Conservation (phyloP, 1,140 invertebrate genomes). For the Calliopsis andreniformis region DNA sequence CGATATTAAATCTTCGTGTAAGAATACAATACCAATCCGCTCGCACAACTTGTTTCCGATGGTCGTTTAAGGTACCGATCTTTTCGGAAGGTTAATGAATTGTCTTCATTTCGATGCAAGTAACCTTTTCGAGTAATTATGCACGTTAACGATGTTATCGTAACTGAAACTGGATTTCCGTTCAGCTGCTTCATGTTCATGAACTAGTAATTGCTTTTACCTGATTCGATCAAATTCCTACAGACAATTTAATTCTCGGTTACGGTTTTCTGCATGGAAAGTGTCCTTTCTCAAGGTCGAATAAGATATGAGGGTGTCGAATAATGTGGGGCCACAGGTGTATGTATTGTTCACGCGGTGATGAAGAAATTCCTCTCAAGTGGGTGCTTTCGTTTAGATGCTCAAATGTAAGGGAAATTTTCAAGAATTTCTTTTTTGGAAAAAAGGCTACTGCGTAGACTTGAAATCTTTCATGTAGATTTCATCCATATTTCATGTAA, state of each 20-base stretch:
- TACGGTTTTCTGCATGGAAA: neutral
- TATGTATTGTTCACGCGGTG: too few species aligned
- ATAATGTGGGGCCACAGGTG: too few species aligned
- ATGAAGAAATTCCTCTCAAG: too few species aligned
- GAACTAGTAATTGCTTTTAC: conserved; percentile 1
- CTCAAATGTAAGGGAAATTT: too few species aligned
- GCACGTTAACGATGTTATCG: neutral
- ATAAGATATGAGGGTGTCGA: too few species aligned
- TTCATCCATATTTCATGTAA: too few species aligned
- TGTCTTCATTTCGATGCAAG: neutral
- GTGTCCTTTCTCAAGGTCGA: too few species aligned
- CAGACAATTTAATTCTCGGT: neutral
- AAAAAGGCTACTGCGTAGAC: too few species aligned
- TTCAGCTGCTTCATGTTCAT: neutral
- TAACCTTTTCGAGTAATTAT: neutral
- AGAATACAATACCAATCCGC: neutral
- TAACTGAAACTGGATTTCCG: conserved; percentile 20
- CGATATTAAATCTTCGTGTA: conserved; percentile 4
- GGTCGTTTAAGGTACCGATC: too few species aligned
- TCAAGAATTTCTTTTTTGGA: too few species aligned
- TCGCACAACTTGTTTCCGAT: neutral
- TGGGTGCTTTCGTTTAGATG: too few species aligned
- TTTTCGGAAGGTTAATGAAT: conserved; percentile 9
- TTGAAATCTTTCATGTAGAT: too few species aligned
- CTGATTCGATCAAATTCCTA: conserved; percentile 2